Evolutionary conservation across 2,113 vertebrate species (phyloP).

Genomic region (Mastomys coucha): DNA sequence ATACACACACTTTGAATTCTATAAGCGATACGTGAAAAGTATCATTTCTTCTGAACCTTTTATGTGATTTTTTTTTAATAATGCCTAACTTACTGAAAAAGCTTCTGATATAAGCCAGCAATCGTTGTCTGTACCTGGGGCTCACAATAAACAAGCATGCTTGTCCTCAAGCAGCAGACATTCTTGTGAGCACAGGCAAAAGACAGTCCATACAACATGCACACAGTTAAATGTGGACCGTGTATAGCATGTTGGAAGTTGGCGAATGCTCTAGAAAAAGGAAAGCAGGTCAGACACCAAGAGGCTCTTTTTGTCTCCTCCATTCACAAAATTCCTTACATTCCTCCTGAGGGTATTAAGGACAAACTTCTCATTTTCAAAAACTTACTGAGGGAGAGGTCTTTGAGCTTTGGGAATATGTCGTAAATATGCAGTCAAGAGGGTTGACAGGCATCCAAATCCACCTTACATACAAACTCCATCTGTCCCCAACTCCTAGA

Average conservation of each 20-base stretch:
- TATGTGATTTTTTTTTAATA: background rate
- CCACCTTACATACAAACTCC: background rate
- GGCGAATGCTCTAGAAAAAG: background rate
- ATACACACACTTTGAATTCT: constrained; percentile 3
- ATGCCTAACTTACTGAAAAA: background rate
- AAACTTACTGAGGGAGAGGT: background rate
- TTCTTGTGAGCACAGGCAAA: background rate
- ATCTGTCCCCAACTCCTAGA: background rate
- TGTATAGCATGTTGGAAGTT: background rate
- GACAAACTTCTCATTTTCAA: constrained; percentile 34
- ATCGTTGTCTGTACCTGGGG: background rate
- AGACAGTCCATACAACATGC: background rate
- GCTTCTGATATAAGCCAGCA: background rate
- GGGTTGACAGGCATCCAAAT: background rate
- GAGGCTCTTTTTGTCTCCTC: background rate
- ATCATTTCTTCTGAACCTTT: background rate
- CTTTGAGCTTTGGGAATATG: background rate
- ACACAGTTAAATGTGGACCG: background rate
- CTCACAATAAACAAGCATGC: background rate
- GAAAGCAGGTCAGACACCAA: background rate
- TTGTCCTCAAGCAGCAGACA: background rate
- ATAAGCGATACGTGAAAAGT: background rate
- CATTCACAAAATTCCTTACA: constrained; percentile 58
- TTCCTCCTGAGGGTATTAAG: constrained; percentile 23
- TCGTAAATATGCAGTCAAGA: background rate